phyloP scores from a whole-genome alignment of 2,797 vertebrate genomes.

The Potorous gilbertii region DNA sequence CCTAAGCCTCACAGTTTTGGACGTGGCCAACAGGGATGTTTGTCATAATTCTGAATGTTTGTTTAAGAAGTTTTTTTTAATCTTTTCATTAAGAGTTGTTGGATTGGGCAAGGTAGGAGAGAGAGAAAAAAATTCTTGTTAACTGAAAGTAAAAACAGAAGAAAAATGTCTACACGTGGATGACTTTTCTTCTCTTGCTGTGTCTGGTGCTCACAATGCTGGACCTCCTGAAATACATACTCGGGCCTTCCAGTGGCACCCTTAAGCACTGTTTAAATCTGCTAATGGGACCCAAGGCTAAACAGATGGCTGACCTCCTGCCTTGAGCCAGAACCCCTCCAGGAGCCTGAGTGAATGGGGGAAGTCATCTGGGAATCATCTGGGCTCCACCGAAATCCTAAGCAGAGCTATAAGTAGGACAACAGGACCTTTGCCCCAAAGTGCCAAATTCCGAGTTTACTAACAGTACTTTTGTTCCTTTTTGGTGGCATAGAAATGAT shows the following conservation, averaged over 20 bases:
- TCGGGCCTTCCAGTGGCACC: not conserved
- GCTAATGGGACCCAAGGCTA: not conserved
- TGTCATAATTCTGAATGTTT: not conserved
- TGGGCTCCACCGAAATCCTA: not conserved
- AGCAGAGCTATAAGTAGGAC: not conserved
- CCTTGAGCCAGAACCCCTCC: not conserved
- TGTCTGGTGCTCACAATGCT: not conserved
- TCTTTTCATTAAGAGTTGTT: not conserved
- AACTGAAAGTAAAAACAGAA: not conserved
- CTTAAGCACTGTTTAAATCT: not conserved
- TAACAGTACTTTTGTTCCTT: not conserved
- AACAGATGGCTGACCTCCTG: not conserved
- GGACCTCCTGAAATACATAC: not conserved
- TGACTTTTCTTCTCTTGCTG: not conserved
- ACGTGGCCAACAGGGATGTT: not conserved
- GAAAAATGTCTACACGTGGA: not conserved
- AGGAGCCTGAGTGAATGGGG: not conserved
- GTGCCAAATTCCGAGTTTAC: not conserved
- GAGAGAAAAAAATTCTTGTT: not conserved
- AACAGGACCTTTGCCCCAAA: not conserved
- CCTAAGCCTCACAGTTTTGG: not conserved
- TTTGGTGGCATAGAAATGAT: not conserved
- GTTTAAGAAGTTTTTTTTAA: not conserved
- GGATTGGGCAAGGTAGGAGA: not conserved
- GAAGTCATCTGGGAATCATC: not conserved